Percentiles rank a stretch among this genome's conserved stretches.
Conservation (phyloP, 30 jellyfish, hydroid and myxozoan species). For the Cassiopea xamachana region DNA sequence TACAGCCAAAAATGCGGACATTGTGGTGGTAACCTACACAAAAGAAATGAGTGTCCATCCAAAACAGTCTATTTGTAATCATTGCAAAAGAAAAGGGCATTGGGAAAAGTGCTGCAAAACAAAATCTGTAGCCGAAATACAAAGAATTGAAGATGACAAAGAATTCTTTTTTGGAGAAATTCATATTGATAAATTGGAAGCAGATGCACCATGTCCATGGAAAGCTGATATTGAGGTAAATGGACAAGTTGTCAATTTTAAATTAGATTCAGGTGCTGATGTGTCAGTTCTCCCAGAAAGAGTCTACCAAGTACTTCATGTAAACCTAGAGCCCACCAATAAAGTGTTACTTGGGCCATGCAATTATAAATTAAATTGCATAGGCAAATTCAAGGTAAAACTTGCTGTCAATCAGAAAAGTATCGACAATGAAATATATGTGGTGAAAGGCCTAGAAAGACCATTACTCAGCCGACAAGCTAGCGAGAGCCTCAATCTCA, state of each 20-base stretch:
- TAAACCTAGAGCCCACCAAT: constrained; percentile 23
- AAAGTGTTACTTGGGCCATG: constrained; percentile 35
- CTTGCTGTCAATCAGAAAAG: constrained; percentile 14
- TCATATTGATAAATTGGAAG: not conserved
- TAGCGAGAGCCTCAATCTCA: too few species aligned
- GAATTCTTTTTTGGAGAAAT: constrained; percentile 16
- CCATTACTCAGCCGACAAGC: too few species aligned
- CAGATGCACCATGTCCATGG: not conserved
- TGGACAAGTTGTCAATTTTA: constrained; percentile 29
- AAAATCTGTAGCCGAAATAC: not conserved
- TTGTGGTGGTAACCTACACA: constrained; percentile 28
- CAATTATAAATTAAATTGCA: constrained; percentile 25
- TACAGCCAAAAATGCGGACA: constrained; percentile 12
- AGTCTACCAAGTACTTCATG: not conserved
- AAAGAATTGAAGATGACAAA: not conserved
- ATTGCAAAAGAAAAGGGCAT: constrained; percentile 45
- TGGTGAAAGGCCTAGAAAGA: too few species aligned
- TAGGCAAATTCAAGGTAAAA: constrained; percentile 5
- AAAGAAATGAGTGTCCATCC: constrained; percentile 46
- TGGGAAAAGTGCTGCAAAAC: constrained; percentile 39
- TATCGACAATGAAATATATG: not conserved
- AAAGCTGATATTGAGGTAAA: constrained; percentile 17
- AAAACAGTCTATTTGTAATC: constrained; percentile 5
- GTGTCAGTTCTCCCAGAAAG: constrained; percentile 32
- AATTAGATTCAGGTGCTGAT: constrained; percentile 41